A percentile compares a stretch with the other conserved stretches of the same genome.
These are phyloP conservation scores for Zoanthus gigantus DNA, from an alignment of 92 coral and sea anemone species.

Conservation along the genomic window DNA sequence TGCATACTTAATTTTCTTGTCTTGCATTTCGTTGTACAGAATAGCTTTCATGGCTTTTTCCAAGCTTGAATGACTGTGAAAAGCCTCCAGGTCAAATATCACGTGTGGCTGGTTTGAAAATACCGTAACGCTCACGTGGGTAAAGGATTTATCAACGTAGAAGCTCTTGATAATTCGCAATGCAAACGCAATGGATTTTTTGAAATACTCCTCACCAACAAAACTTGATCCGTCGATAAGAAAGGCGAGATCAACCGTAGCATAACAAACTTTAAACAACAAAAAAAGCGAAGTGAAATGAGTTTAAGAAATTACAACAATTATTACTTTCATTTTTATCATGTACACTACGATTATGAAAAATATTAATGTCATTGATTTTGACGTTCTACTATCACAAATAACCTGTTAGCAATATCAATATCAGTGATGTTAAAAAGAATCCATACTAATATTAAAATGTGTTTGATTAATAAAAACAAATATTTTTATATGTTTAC, in stretches of 20 bases:
- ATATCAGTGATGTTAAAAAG: no score
- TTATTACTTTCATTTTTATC: no score
- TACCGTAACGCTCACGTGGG: slow-evolving; percentile 73
- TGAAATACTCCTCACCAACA: slow-evolving; percentile 79
- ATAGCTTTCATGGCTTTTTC: slow-evolving; percentile 32
- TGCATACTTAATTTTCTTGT: background rate
- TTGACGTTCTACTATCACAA: no score
- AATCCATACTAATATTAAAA: no score
- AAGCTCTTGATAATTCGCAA: slow-evolving; percentile 68
- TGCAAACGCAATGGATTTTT: slow-evolving; percentile 68
- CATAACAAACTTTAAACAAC: slow-evolving; percentile 51
- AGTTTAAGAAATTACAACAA: no score
- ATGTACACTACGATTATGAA: no score
- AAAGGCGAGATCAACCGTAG: slow-evolving; percentile 84
- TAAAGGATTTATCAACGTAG: slow-evolving; percentile 67
- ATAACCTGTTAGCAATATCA: no score
- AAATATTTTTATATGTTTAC: no score
- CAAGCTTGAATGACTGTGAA: slow-evolving; percentile 26
- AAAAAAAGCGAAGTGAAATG: background rate
- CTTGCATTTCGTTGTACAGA: background rate
- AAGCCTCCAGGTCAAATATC: slow-evolving; percentile 73
- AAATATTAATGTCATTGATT: no score
- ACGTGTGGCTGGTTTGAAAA: slow-evolving; percentile 71
- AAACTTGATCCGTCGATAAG: slow-evolving; percentile 89
- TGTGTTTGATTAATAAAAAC: no score